Evolutionary conservation across 2,113 vertebrate species (phyloP), one percentile per base, ranked within the genome.

Genomic region (Bubo blakistoni): DNA sequence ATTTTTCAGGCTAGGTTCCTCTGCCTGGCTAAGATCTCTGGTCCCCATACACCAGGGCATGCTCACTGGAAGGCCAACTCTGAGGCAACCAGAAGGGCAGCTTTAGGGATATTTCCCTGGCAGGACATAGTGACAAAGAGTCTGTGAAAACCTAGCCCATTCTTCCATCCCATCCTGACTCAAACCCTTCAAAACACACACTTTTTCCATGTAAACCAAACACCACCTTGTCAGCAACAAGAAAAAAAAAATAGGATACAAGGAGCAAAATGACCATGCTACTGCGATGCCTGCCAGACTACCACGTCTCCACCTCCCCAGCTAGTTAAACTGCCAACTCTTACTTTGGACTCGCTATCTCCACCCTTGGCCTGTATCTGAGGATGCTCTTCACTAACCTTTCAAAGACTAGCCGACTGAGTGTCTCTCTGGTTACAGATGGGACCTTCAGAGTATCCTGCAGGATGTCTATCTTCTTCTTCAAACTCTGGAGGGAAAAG

Each of bases 371-470:
- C 25, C 38, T 73, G 57, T 62, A 42, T 19, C n/a, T 24, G 34
- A 80, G 78, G 59, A 71, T 44, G 47, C 25, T 18, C 55, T 26
- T 58, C 52, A 96, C 98, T 21, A 93, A 99, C 99, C 99, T 99
- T 97, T 99, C 99, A 69, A 99, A 99, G 70, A 99, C 95, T 4
- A 99, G 98, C 11, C 99, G 98, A 81, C 98, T 99, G 83, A 99
- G 97, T 6, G 98, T 98, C 95, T 99, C 99, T 14, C 98, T 99
- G 44, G 98, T 98, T 77, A 97, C 98, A 6, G 98, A 98, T 2
- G 99, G 99, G 18, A 99, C 98, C 95, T 98, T 99, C 94, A 99
- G 97, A n/a, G 99, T 99, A 95, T 98, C 99, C 97, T 99, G 99
- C 36, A 99, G 97, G 86, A 99, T 98, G 66, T 97, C 98, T 83